Evolutionary conservation across 2,888 invertebrate species (phyloP), one percentile per base, ranked within the genome.

Genomic region (Notodonta ziczac): DNA sequence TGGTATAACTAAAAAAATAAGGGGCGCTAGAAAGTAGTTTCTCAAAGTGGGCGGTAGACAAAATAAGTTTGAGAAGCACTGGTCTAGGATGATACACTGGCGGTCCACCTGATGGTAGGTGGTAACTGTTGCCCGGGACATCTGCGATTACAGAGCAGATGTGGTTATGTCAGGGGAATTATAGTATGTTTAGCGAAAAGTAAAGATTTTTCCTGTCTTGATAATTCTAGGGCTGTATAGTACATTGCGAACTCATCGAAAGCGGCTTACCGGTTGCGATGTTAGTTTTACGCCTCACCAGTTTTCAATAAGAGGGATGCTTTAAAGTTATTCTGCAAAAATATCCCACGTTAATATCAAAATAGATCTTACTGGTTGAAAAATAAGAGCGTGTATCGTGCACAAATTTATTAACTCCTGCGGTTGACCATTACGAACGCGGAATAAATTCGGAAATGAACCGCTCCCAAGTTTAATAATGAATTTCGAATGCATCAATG

Each of bases 381-480:
- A n/a, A 46, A 46, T 46, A 46, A 13, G 46, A 46, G 5, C 46
- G 46, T 46, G 13, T 46, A 63, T 76, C 56, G 69, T 24, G 5
- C 63, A 51, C 3, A 5, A 39, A 8, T 42, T 56, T 54, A 5
- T 54, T 24, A 70, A 62, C 48, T 62, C 35, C 55, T 66, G 65
- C 58, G 68, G 67, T 67, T 65, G 66, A 67, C 68, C 71, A 70
- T 73, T 62, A 60, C 73, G 61, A 76, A 79, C 65, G 69, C 69
- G 67, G 73, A 74, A 77, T 74, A 73, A 78, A 80, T 80, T 74
- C 73, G 70, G 74, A 78, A 80, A 77, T 72, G 66, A 71, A 72
- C 74, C 60, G 62, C 65, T 72, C 66, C 61, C 66, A 70, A 69
- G 72, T 72, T 71, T 58, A 67, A 65, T 74, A 75, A 69, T 74